Evolutionary conservation across 2,888 invertebrate species (phyloP).

Genomic region (Eupithecia tripunctaria): DNA sequence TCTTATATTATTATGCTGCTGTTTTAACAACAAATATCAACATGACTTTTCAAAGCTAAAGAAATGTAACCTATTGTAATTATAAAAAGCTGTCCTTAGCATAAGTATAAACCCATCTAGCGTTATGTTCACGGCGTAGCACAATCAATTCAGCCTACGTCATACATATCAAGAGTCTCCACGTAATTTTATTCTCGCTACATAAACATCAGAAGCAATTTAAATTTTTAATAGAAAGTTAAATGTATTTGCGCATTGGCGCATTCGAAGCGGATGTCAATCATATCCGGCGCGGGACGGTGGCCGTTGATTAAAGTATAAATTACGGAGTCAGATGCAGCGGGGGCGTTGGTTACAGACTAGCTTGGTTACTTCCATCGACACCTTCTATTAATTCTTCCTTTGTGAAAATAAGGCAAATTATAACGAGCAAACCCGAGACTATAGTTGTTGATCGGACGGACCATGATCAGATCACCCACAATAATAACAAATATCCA

Average conservation of each 20-base stretch:
- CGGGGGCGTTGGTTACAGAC: slow-evolving; percentile 4
- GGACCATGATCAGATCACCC: background rate
- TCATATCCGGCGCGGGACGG: slow-evolving; percentile 58
- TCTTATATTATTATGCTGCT: background rate
- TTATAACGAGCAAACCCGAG: background rate
- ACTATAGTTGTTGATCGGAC: background rate
- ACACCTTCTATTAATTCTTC: slow-evolving; percentile 4
- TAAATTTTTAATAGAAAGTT: slow-evolving; percentile 28
- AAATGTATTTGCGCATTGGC: slow-evolving; percentile 31
- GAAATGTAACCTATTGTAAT: background rate
- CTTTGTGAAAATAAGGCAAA: background rate
- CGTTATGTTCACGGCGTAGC: background rate
- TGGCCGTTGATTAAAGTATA: slow-evolving; percentile 67
- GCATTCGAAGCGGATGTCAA: slow-evolving; percentile 58
- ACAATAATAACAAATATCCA: background rate
- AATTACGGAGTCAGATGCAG: slow-evolving; percentile 53
- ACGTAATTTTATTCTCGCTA: slow-evolving; percentile 6
- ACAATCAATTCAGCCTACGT: background rate
- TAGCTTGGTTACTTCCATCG: slow-evolving; percentile 21
- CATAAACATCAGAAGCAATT: slow-evolving; percentile 27
- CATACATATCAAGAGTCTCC: background rate
- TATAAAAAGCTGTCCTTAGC: background rate
- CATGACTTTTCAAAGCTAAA: background rate
- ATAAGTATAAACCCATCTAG: background rate
- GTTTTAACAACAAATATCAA: background rate